Percentiles rank a stretch among this genome's conserved stretches.
phyloP scores from a whole-genome alignment of 2,888 invertebrate species.

The Eueremaeus valkanovi region DNA sequence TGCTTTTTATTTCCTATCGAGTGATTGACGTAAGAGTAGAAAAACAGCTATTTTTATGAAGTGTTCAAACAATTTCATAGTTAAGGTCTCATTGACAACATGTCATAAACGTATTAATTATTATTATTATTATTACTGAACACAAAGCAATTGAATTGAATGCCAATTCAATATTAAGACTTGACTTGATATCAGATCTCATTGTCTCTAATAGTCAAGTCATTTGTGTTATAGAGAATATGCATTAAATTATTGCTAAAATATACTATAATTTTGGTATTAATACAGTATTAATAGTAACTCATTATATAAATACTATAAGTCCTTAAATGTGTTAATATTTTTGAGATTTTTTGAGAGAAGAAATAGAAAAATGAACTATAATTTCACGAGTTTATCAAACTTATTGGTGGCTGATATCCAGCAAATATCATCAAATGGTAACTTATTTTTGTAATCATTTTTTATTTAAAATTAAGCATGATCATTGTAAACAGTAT shows the following conservation, averaged over 20 bases:
- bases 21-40: background rate
- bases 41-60: background rate
- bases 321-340: background rate
- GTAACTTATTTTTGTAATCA: background rate
- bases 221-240: no score
- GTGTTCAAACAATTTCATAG: background rate
- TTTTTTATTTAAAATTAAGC: background rate
- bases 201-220: background rate
- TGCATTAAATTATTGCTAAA: background rate
- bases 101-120: background rate
- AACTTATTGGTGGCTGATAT: conserved; percentile 15
- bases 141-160: background rate
- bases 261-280: no score
- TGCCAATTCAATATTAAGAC: background rate
- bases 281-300: no score
- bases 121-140: background rate
- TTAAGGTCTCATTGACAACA: conserved; percentile 16
- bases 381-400: conserved; percentile 1
- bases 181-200: background rate
- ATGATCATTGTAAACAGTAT: background rate
- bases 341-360: background rate
- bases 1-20: background rate
- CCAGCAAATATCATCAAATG: conserved; percentile 19
- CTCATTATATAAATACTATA: background rate
- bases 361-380: background rate